phyloP scores from a whole-genome alignment of 2,797 vertebrate species.

The Argya squamiceps region DNA sequence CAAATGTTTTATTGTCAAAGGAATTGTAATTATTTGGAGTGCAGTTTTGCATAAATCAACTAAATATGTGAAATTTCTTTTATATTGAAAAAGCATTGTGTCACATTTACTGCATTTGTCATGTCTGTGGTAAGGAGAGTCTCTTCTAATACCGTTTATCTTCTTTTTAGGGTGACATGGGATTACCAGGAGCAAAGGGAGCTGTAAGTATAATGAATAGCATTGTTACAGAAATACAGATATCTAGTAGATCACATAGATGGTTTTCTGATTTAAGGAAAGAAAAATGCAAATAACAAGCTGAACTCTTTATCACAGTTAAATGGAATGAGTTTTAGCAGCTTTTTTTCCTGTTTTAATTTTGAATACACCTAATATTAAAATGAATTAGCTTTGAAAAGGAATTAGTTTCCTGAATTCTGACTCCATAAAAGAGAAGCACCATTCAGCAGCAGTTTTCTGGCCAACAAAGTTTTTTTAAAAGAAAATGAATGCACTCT shows the following conservation, averaged over 20 bases:
- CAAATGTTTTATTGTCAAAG: background rate
- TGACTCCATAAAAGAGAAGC: background rate
- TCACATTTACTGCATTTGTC: background rate
- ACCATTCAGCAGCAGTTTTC: background rate
- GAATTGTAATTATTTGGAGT: background rate
- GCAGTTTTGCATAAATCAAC: background rate
- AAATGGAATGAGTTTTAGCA: slow-evolving; percentile 13
- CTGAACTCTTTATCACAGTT: background rate
- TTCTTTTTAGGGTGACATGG: slow-evolving; percentile 86
- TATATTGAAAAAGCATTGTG: background rate
- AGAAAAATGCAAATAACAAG: background rate
- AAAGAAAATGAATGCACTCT: background rate
- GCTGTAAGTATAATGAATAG: slow-evolving; percentile 83
- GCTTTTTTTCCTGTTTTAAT: background rate
- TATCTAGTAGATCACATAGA: background rate
- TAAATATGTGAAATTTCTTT: background rate
- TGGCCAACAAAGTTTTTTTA: background rate
- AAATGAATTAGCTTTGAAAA: background rate
- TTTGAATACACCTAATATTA: slow-evolving; percentile 2
- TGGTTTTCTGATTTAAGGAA: background rate
- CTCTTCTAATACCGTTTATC: slow-evolving; percentile 51
- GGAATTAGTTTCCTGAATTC: background rate
- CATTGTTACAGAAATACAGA: background rate
- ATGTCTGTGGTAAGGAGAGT: background rate
- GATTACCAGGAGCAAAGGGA: slow-evolving; percentile 91